phyloP scores from a whole-genome alignment of 2,888 invertebrate species.

The Cataglyphis rosenhaueri region DNA sequence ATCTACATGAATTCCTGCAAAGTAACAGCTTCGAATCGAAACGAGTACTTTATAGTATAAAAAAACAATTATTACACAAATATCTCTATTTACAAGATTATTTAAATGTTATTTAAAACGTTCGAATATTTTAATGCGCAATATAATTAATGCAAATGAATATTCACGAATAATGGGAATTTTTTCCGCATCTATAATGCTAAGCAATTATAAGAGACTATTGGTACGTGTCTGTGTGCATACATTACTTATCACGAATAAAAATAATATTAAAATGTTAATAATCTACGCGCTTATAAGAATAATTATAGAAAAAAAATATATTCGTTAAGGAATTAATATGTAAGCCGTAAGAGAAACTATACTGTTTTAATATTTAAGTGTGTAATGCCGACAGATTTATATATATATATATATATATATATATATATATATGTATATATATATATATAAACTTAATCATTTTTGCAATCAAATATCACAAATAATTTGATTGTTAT shows the following conservation, averaged over 20 bases:
- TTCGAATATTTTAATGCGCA: constrained; percentile 35
- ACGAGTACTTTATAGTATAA: constrained; percentile 6
- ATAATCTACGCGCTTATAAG: not conserved
- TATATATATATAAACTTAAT: not conserved
- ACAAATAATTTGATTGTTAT: not conserved
- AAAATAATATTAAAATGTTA: constrained; percentile 29
- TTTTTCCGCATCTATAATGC: constrained; percentile 25
- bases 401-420: not conserved
- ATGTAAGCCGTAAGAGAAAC: not conserved
- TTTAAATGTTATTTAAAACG: constrained; percentile 23
- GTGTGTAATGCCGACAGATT: not conserved
- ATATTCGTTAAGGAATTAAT: not conserved
- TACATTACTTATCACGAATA: constrained; percentile 23
- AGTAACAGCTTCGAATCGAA: constrained; percentile 43
- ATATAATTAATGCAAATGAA: constrained; percentile 40
- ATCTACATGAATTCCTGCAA: constrained; percentile 21
- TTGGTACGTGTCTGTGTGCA: too few species aligned
- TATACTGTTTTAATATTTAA: not conserved
- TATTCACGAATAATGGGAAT: constrained; percentile 22
- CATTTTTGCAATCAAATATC: not conserved
- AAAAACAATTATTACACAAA: constrained; percentile 16
- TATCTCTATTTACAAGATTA: constrained; percentile 4
- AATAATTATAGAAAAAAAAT: not conserved
- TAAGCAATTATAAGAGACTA: not conserved
- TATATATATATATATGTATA: not conserved